These are phyloP conservation scores for Myocastor coypus DNA, from an alignment of 2,113 vertebrate genomes.

Conservation along the genomic window DNA sequence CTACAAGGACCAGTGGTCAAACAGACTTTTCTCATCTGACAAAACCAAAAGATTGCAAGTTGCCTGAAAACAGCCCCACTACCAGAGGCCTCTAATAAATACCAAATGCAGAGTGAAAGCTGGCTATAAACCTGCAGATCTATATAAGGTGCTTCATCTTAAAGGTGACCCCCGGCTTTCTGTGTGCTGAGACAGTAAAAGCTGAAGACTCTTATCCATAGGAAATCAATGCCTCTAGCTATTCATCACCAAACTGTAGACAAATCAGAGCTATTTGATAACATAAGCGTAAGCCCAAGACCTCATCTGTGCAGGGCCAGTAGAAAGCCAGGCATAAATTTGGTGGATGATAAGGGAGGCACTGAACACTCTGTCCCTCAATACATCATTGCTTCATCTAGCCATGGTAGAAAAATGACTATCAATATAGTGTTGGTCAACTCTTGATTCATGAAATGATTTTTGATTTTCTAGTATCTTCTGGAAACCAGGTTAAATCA, in stretches of 20 bases:
- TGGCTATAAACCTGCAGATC: not conserved
- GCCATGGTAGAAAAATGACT: not conserved
- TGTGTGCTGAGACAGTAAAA: not conserved
- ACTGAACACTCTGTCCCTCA: not conserved
- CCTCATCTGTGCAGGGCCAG: not conserved
- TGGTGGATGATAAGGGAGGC: not conserved
- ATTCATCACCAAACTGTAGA: conserved; percentile 31
- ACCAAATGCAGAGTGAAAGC: not conserved
- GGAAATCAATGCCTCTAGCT: not conserved
- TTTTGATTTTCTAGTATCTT: not conserved
- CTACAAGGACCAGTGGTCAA: not conserved
- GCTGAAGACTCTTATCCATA: not conserved
- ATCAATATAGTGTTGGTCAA: not conserved
- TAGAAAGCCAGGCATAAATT: not conserved
- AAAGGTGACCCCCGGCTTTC: not conserved
- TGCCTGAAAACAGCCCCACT: not conserved
- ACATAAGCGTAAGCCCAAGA: not conserved
- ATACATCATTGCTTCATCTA: not conserved
- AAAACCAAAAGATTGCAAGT: conserved; percentile 14
- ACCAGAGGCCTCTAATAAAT: not conserved
- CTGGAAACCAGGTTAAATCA: not conserved
- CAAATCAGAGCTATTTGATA: not conserved
- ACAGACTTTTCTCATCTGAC: not conserved
- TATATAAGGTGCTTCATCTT: not conserved
- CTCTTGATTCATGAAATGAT: not conserved